A percentile compares a stretch with the other conserved stretches of the same genome.
These are phyloP conservation scores for Stegana nigrithorax DNA, from an alignment of 2,888 invertebrate species.

Conservation along the genomic window DNA sequence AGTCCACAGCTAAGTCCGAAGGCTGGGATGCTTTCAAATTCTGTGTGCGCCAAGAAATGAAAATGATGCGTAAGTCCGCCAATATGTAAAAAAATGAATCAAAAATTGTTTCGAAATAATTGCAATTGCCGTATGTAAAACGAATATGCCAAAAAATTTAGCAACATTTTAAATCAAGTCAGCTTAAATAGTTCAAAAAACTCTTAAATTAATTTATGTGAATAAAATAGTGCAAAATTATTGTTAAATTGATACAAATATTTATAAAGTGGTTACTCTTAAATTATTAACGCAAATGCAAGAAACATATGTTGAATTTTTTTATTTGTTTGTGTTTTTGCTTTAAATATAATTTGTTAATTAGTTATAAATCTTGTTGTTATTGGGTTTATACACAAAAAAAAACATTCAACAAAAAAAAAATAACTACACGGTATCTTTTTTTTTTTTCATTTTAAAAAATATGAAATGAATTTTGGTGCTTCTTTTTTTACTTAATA, in stretches of 20 bases:
- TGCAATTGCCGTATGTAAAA: constrained; percentile 20
- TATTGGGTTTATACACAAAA: no score
- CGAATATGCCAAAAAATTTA: constrained; percentile 23
- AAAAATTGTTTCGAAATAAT: no score
- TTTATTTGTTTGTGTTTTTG: no score
- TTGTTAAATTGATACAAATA: no score
- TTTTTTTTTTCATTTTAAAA: neutral
- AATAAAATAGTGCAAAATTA: no score
- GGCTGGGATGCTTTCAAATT: constrained; percentile 94
- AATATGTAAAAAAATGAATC: constrained; percentile 12
- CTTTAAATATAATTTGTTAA: no score
- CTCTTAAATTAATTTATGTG: neutral
- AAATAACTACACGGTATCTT: neutral
- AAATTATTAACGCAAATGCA: no score
- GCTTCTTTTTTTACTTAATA: no score
- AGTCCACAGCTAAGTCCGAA: constrained; percentile 89
- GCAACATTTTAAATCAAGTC: neutral
- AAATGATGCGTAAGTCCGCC: constrained; percentile 34
- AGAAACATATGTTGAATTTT: no score
- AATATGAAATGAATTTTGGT: constrained; percentile 4
- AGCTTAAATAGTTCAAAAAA: neutral
- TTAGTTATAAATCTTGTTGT: no score
- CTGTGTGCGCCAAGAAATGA: constrained; percentile 91
- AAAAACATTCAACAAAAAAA: constrained; percentile 35
- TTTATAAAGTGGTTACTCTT: no score